phyloP scores from a whole-genome alignment of 2,888 invertebrate species.

The Acronicta aceris region DNA sequence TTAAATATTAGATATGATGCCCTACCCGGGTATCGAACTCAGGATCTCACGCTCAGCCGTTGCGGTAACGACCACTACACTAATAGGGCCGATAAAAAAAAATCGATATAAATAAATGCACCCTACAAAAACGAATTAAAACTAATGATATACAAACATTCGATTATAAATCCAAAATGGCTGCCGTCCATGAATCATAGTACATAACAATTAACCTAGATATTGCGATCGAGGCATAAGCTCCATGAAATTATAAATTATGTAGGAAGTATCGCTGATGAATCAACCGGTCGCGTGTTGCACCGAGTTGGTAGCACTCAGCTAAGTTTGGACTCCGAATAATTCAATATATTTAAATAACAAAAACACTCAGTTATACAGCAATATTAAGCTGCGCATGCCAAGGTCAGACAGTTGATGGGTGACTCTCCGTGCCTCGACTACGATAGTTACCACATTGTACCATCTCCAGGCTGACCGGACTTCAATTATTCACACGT shows the following conservation, averaged over 20 bases:
- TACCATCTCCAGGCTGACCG: no score
- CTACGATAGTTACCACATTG: no score
- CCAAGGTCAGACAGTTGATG: no score
- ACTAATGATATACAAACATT: constrained; percentile 40
- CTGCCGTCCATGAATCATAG: constrained; percentile 67
- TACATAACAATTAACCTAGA: constrained; percentile 77
- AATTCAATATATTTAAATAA: background rate
- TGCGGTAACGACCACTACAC: no score
- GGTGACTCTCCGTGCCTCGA: no score
- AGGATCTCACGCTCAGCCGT: no score
- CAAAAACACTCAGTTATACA: no score
- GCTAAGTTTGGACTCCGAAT: constrained; percentile 32
- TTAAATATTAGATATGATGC: no score
- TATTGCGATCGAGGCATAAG: constrained; percentile 63
- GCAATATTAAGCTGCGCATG: no score
- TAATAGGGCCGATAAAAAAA: background rate
- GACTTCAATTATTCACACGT: no score
- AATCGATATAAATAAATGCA: background rate
- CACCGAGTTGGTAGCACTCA: constrained; percentile 6
- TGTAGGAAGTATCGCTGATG: constrained; percentile 78
- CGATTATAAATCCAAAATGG: constrained; percentile 55
- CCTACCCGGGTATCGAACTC: no score
- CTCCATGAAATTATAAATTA: constrained; percentile 84
- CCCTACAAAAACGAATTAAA: constrained; percentile 6
- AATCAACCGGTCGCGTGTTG: constrained; percentile 75